Conservation (phyloP, 2,113 vertebrate species). For the Ceyx margarethae region DNA sequence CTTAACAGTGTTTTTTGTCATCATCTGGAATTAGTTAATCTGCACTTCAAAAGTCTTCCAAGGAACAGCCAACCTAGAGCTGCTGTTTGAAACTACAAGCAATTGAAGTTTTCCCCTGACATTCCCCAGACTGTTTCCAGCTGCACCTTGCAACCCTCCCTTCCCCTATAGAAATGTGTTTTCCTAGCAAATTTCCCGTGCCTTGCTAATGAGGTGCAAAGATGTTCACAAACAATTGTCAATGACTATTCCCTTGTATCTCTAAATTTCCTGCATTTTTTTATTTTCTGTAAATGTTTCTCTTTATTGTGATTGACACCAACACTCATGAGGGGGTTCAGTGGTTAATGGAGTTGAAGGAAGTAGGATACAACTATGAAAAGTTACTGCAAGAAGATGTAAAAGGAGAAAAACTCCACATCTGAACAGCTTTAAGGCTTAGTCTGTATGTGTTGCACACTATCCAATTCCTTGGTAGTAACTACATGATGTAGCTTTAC, state of each 20-base stretch:
- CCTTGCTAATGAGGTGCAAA: background rate
- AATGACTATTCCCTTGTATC: background rate
- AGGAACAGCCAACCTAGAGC: background rate
- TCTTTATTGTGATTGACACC: background rate
- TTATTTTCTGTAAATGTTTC: background rate
- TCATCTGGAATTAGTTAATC: slow-evolving; percentile 10
- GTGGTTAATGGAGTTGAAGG: background rate
- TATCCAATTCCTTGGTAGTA: background rate
- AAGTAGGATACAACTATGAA: background rate
- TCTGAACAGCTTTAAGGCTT: background rate
- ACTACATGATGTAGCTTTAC: background rate
- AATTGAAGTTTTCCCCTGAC: background rate
- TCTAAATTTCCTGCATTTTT: background rate
- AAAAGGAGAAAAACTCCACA: background rate
- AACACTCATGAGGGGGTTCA: background rate
- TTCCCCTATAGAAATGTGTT: background rate
- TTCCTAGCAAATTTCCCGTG: background rate
- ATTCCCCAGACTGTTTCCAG: background rate
- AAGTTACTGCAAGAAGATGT: background rate
- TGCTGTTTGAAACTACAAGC: background rate
- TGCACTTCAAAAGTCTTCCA: background rate
- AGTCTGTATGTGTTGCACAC: background rate
- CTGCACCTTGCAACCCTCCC: background rate
- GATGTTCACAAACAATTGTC: background rate
- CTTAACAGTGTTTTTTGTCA: background rate